Evolutionary conservation across 2,797 vertebrate species (phyloP), one percentile per base, ranked within the genome.

Genomic region (Phrynocephalus forsythii): DNA sequence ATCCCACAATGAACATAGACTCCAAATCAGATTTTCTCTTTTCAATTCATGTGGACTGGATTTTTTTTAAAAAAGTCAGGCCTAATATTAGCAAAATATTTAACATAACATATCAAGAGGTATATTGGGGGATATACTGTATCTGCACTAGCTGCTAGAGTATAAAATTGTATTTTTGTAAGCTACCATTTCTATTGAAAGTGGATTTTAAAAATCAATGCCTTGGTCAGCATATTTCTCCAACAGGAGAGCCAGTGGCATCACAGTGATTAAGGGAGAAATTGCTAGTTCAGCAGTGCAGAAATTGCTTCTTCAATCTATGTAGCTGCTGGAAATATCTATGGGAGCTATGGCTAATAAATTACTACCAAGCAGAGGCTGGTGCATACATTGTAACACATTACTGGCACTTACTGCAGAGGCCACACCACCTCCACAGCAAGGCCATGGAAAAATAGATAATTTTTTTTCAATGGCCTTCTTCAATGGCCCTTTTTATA

Each of bases 171-270:
- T 90, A 84, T 93, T 93, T 93, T 86, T 87, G 86, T 48, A 89
- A 93, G 86, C 85, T 89, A 86, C 91, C 92, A 91, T 85, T 91
- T 92, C 92, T 89, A 11, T 92, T 50, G 69, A 93, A 95, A 95
- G 89, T 87, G 91, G 90, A 93, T 92, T 92, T 92, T 93, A 89
- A 94, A 79, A 94, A 96, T 56, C 71, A 94, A 93, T 86, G 75
- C 13, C 92, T 91, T 90, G 91, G 95, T 96, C 96, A 97, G 96
- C 96, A 95, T 90, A 94, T 96, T 95, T 95, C 71, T 86, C 85
- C 86, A 94, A 88, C 92, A 93, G 92, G 0, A 66, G 93, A 92
- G 94, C 91, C 93, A 92, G 91, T 71, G 91, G 96, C 87, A 87
- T 76, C 94, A 95, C 89, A 92, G 91, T 94, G 92, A 93, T 33